Evolutionary conservation across 2,888 invertebrate species (phyloP), one percentile per base, ranked within the genome.

Genomic region (Trichogramma dendrolimi): DNA sequence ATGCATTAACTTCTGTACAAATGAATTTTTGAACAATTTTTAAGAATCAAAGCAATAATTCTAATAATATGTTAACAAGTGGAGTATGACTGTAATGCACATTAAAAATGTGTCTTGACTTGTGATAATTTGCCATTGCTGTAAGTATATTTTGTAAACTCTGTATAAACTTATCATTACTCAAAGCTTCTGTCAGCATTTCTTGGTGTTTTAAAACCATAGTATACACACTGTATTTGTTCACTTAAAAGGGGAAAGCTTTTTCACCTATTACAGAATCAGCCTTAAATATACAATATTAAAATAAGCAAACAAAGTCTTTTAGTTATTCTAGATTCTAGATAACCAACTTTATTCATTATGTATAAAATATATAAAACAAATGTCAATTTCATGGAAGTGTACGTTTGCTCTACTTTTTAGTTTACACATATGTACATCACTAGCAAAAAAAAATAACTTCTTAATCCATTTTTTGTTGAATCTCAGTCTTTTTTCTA

Each of bases 401-500:
- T 50, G 7, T 4, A 40, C 39, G 54, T 4, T 59, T 51, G 43
- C 51, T 14, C 40, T 50, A 47, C n/a, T 46, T 46, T 46, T 43
- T 41, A 63, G 58, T 64, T 62, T 64, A 68, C 67, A 67, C 61
- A 63, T 68, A 67, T 68, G 60, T 66, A 68, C 65, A 63, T 38
- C 57, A 39, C 39, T 49, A 43, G 10, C 62, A 11, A 56, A 57
- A 40, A 46, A 50, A 27, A 6, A 54, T 46, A 48, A 58, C 51
- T 67, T 68, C 71, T 72, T 73, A 73, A 47, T 76, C 74, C 56
- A 75, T 78, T 49, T 75, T 77, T 46, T 72, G 69, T 7, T 74
- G 65, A n/a, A 65, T 66, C 58, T 78, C 77, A 41, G 72, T 54
- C 63, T 76, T 77, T 59, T 70, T 72, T 55, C 72, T 71, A 40